These are phyloP conservation scores for Hirtodrosophila confusa DNA, from an alignment of 2,888 invertebrate species.

Conservation along the genomic window DNA sequence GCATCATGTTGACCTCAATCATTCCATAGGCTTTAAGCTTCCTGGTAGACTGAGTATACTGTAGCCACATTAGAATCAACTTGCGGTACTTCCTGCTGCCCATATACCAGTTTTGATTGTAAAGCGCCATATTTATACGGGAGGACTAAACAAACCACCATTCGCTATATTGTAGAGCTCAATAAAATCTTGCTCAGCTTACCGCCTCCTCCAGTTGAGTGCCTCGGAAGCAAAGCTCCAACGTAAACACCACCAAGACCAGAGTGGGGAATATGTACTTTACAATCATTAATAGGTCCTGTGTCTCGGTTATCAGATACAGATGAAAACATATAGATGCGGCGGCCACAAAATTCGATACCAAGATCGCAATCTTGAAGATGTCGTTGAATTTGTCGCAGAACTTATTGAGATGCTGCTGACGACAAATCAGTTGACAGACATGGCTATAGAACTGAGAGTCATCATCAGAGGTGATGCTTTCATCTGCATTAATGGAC, in stretches of 20 bases:
- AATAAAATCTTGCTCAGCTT: constrained; percentile 8
- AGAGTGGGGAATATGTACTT: constrained; percentile 19
- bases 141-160: constrained; percentile 30
- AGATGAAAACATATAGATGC: constrained; percentile 56
- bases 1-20: constrained; percentile 59
- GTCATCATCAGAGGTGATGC: not conserved
- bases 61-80: constrained; percentile 54
- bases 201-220: constrained; percentile 60
- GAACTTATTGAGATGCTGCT: constrained; percentile 52
- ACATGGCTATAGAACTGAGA: constrained; percentile 16
- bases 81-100: constrained; percentile 49
- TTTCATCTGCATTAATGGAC: constrained; percentile 25
- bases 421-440: constrained; percentile 39
- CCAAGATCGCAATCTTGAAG: constrained; percentile 43
- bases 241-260: constrained; percentile 41
- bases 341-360: constrained; percentile 46
- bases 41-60: constrained; percentile 39
- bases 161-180: not conserved
- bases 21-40: constrained; percentile 48
- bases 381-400: constrained; percentile 52
- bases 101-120: constrained; percentile 55
- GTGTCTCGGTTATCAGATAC: constrained; percentile 51
- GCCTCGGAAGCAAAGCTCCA: constrained; percentile 58
- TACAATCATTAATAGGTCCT: constrained; percentile 21
- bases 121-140: constrained; percentile 30